Base-by-base conservation (phyloP, 2,888 invertebrate genomes). In the Nephrotoma guestfalica region DNA sequence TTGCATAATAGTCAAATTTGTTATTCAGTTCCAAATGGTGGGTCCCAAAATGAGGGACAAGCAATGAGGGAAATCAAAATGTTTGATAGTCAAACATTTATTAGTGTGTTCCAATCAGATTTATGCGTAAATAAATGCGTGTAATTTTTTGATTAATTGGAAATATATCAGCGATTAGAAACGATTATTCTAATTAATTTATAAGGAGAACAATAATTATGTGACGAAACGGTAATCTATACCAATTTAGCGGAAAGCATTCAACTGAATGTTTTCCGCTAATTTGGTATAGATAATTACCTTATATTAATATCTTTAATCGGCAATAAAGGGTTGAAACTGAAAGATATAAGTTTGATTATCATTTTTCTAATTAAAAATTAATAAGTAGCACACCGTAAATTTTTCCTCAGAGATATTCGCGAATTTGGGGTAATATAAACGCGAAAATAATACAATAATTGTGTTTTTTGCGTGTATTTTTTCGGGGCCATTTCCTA, bases 321-420 rank as follows among this genome's bases (percentile, higher is more conserved):
- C 30, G n/a, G 51, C 15, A 57, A 4, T n/a, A 57, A 57, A 71
- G 71, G 71, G 71, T 71, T 71, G 2, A 71, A 71, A 71, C 3
- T 71, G 30, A 71, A 71, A 71, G 30, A 71, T 71, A 30, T 71
- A 71, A 6, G 7, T 71, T 71, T 51, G 6, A n/a, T 71, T 71
- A 71, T 71, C 71, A 30, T 5, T 71, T 71, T 71, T 86, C 41
- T 42, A 47, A 71, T 84, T 86, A 86, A 30, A 83, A 86, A 86
- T 88, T 87, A 85, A 30, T 30, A 7, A 71, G 2, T 4, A 18
- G 11, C 71, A 6, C 9, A 4, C 71, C 71, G 30, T 9, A 71
- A 71, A 11, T 7, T 71, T 2, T 30, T 30, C 71, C 30, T 30
- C 30, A 71, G 3, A 18, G 9, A 71, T 30, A 71, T 4, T 71